Percentiles rank a stretch among this genome's conserved stretches.
Evolutionary conservation across 2,888 invertebrate genomes (phyloP).

Genomic region (Neoscelio sp.): DNA sequence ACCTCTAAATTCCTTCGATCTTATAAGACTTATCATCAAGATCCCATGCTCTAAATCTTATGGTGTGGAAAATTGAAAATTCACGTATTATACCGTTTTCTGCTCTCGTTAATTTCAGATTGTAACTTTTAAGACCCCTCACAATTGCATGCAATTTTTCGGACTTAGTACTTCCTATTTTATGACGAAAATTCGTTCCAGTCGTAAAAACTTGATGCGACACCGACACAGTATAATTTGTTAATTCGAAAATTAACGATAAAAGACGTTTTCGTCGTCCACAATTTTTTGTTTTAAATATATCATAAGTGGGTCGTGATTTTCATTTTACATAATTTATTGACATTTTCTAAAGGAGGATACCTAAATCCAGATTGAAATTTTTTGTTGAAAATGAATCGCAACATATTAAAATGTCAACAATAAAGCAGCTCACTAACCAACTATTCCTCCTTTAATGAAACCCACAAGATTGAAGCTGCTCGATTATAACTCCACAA

Average conservation of each 20-base stretch:
- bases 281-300: constrained; percentile 9
- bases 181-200: constrained; percentile 15
- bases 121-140: constrained; percentile 25
- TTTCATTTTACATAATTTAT: not conserved
- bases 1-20: not conserved
- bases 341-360: not conserved
- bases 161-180: constrained; percentile 21
- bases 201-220: constrained; percentile 29
- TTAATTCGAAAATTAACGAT: constrained; percentile 9
- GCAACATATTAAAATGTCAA: constrained; percentile 9
- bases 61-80: constrained; percentile 75
- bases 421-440: not conserved
- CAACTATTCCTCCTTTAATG: constrained; percentile 5
- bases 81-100: constrained; percentile 68
- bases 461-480: not conserved
- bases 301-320: constrained; percentile 4
- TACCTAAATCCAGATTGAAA: not conserved
- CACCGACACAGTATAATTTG: constrained; percentile 9
- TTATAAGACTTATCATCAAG: constrained; percentile 11
- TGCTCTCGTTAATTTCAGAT: constrained; percentile 30
- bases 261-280: constrained; percentile 2
- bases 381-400: not conserved
- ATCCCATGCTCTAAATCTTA: constrained; percentile 65
- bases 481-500: constrained; percentile 1
- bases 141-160: constrained; percentile 31